Conservation (phyloP, 2,888 invertebrate genomes). For the Panopea generosa region DNA sequence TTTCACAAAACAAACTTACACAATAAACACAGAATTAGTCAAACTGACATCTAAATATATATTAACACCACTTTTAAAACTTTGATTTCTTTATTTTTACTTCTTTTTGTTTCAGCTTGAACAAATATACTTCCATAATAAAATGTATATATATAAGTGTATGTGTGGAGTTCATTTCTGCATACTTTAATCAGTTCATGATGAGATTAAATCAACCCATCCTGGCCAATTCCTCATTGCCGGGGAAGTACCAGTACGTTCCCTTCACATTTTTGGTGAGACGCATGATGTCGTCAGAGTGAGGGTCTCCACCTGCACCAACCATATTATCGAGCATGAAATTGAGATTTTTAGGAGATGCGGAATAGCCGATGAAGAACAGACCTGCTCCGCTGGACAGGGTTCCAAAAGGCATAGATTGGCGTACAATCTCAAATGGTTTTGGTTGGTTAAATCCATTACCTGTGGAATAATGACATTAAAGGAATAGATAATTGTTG, state of each 20-base stretch:
- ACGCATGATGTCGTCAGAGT: conserved; percentile 83
- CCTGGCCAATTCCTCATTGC: conserved; percentile 77
- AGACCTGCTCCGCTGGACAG: conserved; percentile 81
- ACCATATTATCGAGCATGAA: conserved; percentile 85
- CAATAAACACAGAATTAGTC: too few relatives aligned
- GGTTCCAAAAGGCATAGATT: conserved; percentile 84
- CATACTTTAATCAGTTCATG: too few relatives aligned
- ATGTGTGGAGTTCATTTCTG: too few relatives aligned
- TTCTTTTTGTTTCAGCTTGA: too few relatives aligned
- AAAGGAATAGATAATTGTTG: too few relatives aligned
- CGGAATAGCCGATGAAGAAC: conserved; percentile 85
- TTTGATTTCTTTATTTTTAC: too few relatives aligned
- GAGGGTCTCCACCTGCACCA: conserved; percentile 79
- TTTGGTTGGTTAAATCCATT: conserved; percentile 78
- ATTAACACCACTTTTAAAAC: too few relatives aligned
- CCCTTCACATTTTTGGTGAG: conserved; percentile 81
- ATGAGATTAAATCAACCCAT: conserved; percentile 70
- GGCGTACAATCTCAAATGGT: conserved; percentile 83
- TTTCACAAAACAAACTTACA: too few relatives aligned
- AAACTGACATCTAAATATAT: too few relatives aligned
- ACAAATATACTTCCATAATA: too few relatives aligned
- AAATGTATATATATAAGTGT: too few relatives aligned
- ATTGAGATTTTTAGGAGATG: conserved; percentile 81
- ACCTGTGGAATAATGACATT: conserved; percentile 68
- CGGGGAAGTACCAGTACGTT: conserved; percentile 85